Evolutionary conservation across 2,797 vertebrate genomes (phyloP), one percentile per base, ranked within the genome.

Genomic region (Parauchenoglanis punctatus): DNA sequence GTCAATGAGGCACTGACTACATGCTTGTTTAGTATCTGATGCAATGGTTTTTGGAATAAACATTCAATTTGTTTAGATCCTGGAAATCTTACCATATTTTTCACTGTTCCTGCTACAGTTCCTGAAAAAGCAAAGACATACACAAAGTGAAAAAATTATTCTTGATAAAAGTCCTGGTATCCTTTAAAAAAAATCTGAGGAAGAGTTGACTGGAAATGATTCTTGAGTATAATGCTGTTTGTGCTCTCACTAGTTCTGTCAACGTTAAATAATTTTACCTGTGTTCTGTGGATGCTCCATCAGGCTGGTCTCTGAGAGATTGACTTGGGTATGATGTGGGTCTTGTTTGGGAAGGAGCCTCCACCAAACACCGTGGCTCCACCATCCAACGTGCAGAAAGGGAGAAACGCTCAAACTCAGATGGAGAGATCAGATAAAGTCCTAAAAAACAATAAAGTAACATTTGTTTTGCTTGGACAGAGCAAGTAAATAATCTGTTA

Each of bases 381-480:
- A 99, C 97, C 88, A 99, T 52, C 94, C 93, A 96, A 31, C 98
- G 97, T 31, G 98, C 96, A 28, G 98, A 99, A 86, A 99, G 93
- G 18, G 99, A 99, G 93, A 99, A 99, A 35, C 98, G 97, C 90
- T 99, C 98, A 92, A 99, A 99, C 93, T 99, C 98, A 0, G 99
- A 99, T 0, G 98, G 99, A 0, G 99, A 99, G 91, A 99, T 99
- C 91, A 99, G 94, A 92, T 99, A 99, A 95, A 99, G 99, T 23
- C 99, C 99, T 99, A 89, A 7, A 44, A 58, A 31, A 68, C 31
- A 81, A 85, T n/a, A 82, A 18, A 81, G 11, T 4, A 67, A 44
- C 25, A 17, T 58, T 85, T 61, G 44, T 58, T 70, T 65, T 23
- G 25, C 78, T 17, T 54, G 20, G 10, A 65, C 20, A 6, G 7